Conservation (phyloP, 2,888 invertebrate genomes). For the Pilophorus perplexus region DNA sequence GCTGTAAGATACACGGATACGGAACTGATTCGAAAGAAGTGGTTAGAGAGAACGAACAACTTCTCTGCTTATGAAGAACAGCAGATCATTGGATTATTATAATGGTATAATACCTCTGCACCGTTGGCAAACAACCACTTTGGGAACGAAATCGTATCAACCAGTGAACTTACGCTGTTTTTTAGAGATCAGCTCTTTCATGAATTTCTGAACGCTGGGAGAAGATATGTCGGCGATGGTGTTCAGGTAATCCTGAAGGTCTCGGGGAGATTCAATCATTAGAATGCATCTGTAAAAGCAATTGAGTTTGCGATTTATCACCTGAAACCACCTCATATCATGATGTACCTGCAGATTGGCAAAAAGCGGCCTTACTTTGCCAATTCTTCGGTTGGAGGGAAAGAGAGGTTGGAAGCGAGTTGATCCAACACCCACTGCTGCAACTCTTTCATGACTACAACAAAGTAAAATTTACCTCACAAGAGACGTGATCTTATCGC, state of each 20-base stretch:
- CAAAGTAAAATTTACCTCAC: too few relatives aligned
- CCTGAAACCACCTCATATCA: neutral
- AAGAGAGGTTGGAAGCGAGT: conserved; percentile 64
- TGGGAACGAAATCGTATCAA: neutral
- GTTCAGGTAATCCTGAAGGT: conserved; percentile 74
- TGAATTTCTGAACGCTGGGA: conserved; percentile 65
- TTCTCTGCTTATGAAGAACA: too few relatives aligned
- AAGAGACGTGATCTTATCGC: too few relatives aligned
- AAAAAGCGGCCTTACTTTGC: conserved; percentile 60
- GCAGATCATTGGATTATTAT: too few relatives aligned
- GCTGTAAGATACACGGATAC: too few relatives aligned
- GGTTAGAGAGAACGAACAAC: too few relatives aligned
- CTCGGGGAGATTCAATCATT: conserved; percentile 67
- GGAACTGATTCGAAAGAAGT: neutral
- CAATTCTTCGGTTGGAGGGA: conserved; percentile 68
- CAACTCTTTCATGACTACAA: conserved; percentile 42
- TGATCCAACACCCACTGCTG: conserved; percentile 62
- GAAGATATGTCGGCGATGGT: conserved; percentile 69
- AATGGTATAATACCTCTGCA: too few relatives aligned
- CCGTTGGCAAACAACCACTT: too few relatives aligned
- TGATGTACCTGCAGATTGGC: neutral
- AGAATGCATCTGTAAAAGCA: conserved; percentile 64
- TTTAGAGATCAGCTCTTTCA: conserved; percentile 60
- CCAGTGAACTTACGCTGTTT: conserved; percentile 44
- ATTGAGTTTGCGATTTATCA: too few relatives aligned